Evolutionary conservation across 30 jellyfish, hydroid and myxozoan genomes (phyloP).

Genomic region (Aurelia aurita): DNA sequence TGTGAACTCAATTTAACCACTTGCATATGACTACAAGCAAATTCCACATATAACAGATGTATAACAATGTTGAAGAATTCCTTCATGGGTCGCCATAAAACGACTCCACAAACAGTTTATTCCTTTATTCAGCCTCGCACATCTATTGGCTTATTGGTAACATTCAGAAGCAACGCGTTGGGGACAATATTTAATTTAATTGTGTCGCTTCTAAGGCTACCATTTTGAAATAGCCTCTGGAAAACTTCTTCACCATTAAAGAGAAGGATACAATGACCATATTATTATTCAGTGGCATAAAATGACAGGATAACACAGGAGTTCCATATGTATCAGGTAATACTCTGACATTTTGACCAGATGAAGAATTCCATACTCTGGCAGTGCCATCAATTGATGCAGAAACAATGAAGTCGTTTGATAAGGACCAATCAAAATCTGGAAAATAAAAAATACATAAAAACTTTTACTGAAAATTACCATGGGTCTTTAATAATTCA

Average conservation of each 20-base stretch:
- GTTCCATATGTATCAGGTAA: conserved; percentile 82
- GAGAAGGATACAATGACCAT: conserved; percentile 92
- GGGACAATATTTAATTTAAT: not conserved
- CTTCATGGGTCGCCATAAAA: no score
- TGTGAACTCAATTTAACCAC: no score
- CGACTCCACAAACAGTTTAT: no score
- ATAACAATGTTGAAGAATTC: no score
- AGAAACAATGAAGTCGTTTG: conserved; percentile 89
- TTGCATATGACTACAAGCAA: no score
- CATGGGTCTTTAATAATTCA: no score
- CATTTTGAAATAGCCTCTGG: no score
- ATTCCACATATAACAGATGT: no score
- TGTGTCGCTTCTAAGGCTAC: not conserved
- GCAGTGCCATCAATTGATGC: conserved; percentile 95
- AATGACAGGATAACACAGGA: conserved; percentile 85
- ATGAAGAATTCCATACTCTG: conserved; percentile 83
- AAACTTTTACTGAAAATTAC: not conserved
- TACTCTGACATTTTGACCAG: conserved; percentile 88
- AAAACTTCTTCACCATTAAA: no score
- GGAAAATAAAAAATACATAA: not conserved
- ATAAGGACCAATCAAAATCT: conserved; percentile 97
- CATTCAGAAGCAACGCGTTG: no score
- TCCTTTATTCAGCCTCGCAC: no score
- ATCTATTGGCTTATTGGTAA: no score
- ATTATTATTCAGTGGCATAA: conserved; percentile 92